Conservation (phyloP, 1,140 invertebrate species). For the Pantala flavescens region DNA sequence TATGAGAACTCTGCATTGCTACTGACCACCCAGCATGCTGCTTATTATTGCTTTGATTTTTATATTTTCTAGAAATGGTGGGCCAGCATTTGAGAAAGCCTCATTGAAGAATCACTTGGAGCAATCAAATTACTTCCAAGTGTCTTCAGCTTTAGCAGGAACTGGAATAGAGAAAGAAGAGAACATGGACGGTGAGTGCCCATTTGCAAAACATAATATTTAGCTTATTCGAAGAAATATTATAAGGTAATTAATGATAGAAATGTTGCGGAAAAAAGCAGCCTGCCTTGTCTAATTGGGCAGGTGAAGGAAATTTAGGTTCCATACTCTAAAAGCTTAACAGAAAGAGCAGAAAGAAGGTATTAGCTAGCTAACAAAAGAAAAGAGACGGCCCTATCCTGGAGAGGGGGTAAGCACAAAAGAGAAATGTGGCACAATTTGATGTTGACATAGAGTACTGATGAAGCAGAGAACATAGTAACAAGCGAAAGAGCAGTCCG, state of each 20-base stretch:
- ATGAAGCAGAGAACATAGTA: conserved; percentile 1
- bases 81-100: neutral
- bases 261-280: too few species aligned
- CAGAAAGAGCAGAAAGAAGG: neutral
- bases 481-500: neutral
- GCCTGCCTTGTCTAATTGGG: neutral
- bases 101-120: neutral
- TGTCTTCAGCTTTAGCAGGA: neutral
- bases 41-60: neutral
- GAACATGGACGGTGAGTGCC: too few species aligned
- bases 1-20: conserved; percentile 1
- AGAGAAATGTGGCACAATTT: neutral
- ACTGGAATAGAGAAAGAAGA: neutral
- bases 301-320: neutral
- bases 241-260: too few species aligned
- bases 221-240: too few species aligned
- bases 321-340: neutral
- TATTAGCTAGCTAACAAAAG: neutral
- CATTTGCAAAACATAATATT: too few species aligned
- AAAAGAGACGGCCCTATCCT: neutral
- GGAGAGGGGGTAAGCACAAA: neutral
- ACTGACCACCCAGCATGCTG: neutral
- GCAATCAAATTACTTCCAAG: conserved; percentile 6
- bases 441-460: neutral
- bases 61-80: neutral